These are phyloP conservation scores for Cetoscarus ocellatus DNA, from an alignment of 2,797 vertebrate species.

Conservation along the genomic window DNA sequence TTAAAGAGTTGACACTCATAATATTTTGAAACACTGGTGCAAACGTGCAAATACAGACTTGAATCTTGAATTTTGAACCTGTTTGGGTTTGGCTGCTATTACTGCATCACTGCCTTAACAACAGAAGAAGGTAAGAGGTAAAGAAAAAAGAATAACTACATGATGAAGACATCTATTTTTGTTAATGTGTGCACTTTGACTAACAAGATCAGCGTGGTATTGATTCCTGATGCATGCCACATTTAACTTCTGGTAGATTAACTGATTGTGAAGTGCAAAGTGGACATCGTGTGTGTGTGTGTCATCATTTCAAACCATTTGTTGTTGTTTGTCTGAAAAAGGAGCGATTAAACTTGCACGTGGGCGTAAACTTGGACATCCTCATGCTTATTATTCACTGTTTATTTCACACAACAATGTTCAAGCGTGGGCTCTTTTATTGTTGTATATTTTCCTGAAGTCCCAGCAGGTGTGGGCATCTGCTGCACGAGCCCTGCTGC, in stretches of 20 bases:
- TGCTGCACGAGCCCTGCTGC: neutral
- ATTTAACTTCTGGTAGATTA: neutral
- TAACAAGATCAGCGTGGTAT: neutral
- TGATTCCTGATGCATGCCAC: neutral
- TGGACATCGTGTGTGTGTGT: neutral
- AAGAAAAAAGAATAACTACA: neutral
- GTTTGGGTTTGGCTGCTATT: neutral
- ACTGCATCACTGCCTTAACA: too few species aligned
- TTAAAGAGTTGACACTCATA: too few species aligned
- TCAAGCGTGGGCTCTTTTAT: constrained; percentile 22
- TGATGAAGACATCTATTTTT: neutral
- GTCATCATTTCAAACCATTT: neutral
- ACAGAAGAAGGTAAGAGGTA: too few species aligned
- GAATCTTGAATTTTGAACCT: too few species aligned
- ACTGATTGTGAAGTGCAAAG: neutral
- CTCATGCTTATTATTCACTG: constrained; percentile 32
- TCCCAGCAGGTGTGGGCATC: constrained; percentile 20
- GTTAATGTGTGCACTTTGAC: neutral
- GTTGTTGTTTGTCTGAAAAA: neutral
- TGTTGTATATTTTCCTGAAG: constrained; percentile 29
- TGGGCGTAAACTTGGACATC: constrained; percentile 29
- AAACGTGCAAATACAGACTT: too few species aligned
- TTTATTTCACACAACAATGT: constrained; percentile 13
- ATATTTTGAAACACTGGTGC: too few species aligned
- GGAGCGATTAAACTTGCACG: constrained; percentile 5